Base-by-base conservation (phyloP, 2,888 invertebrate species). In the Petrolisthes cinctipes region DNA sequence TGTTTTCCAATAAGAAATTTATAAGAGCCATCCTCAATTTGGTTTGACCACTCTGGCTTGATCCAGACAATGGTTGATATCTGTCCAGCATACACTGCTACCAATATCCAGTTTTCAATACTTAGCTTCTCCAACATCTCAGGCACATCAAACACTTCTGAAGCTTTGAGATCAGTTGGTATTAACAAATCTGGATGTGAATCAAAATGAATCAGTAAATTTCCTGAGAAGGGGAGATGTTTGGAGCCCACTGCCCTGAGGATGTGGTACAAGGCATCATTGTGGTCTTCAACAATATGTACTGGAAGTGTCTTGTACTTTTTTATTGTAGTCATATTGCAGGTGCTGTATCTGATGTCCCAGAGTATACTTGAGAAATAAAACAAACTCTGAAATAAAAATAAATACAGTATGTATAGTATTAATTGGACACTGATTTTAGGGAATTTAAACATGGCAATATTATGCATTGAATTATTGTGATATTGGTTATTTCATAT, bases 61-160 rank as follows among this genome's bases (percentile, higher is more conserved):
- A 97, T 89, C 98, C 98, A 98, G 81, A 97, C 93, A 51, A 98
- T 93, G 87, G 95, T 95, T 85, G 93, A 94, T 71, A 98, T 94
- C 93, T 97, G 97, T 0, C 97, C 97, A 4, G 97, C 96, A 92
- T 96, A 98, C 11, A 95, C 95, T 6, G 96, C 96, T 0, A 98
- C 98, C 92, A 98, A 94, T 85, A 98, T 97, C 98, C 98, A 98
- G 93, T 97, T 98, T 93, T 98, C 98, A 92, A 98, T 98, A 93
- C 97, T 97, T 89, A 97, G 93, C 91, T 93, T 92, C 14, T 90
- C 73, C 11, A 88, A 81, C 76, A 91, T 89, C 7, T n/a, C 93
- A 89, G 95, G 93, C 92, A 96, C 96, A 79, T 96, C 95, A 91
- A 94, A 96, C 14, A 97, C 96, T 78, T 94, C 94, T 89, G 95